Evolutionary conservation across 2,113 vertebrate species (phyloP).

Genomic region (Macrotis lagotis): DNA sequence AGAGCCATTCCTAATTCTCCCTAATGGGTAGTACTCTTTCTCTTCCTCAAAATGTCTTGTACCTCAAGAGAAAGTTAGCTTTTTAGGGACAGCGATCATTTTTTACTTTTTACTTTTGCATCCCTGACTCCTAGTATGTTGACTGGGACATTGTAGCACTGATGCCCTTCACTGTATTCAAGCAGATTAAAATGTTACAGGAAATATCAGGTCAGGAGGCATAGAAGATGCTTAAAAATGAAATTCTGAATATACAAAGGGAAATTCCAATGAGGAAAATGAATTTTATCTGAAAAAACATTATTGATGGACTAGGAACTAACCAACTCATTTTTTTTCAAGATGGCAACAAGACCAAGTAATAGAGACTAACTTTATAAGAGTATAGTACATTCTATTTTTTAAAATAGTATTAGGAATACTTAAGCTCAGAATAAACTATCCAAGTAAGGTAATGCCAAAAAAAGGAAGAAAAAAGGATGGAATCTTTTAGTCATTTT

Average conservation of each 20-base stretch:
- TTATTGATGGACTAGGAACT: background rate
- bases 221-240: background rate
- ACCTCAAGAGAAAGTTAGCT: background rate
- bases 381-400: background rate
- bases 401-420: background rate
- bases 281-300: background rate
- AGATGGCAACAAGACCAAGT: too few relatives aligned
- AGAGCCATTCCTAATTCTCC: background rate
- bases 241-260: background rate
- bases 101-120: background rate
- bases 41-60: background rate
- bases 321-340: too few relatives aligned
- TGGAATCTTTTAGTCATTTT: background rate
- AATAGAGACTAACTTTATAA: background rate
- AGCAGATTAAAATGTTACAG: background rate
- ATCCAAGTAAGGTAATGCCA: background rate
- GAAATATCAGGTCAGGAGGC: background rate
- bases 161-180: background rate
- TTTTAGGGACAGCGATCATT: background rate
- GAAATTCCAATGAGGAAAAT: background rate
- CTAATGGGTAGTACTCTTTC: background rate
- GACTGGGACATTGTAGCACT: background rate
- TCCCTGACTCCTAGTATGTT: background rate
- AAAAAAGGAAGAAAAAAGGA: background rate
- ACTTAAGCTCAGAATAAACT: background rate